These are phyloP conservation scores for Menura novaehollandiae DNA, from an alignment of 2,113 vertebrate genomes.

Conservation along the genomic window DNA sequence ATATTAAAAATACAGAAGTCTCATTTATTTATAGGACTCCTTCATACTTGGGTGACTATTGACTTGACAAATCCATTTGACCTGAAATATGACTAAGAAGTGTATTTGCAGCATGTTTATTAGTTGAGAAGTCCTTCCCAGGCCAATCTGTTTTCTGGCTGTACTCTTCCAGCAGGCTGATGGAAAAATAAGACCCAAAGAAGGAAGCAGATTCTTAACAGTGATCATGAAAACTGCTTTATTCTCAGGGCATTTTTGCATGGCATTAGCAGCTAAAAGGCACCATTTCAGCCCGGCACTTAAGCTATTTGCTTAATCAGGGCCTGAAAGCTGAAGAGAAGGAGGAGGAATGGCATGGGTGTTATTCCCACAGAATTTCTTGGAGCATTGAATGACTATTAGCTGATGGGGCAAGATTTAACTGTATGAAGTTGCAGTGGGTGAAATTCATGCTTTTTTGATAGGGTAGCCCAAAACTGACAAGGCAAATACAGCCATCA, in stretches of 20 bases:
- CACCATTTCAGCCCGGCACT: not conserved
- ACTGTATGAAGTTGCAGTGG: not conserved
- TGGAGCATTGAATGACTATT: not conserved
- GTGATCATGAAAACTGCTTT: not conserved
- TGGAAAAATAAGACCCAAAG: slow-evolving; percentile 17
- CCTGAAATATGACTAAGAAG: slow-evolving; percentile 17
- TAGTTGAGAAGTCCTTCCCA: not conserved
- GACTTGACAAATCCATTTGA: slow-evolving; percentile 33
- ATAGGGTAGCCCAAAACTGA: not conserved
- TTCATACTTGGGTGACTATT: not conserved
- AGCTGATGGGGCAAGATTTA: not conserved
- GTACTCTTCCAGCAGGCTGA: not conserved
- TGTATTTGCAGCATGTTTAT: not conserved
- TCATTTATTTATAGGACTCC: slow-evolving; percentile 35
- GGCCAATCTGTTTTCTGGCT: slow-evolving; percentile 13
- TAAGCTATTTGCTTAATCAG: slow-evolving; percentile 32
- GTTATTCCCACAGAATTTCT: slow-evolving; percentile 1
- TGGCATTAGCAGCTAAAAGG: slow-evolving; percentile 41
- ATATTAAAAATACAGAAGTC: not conserved
- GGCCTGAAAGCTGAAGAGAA: not conserved
- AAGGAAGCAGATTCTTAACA: slow-evolving; percentile 13
- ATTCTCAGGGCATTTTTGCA: not conserved
- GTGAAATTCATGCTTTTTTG: not conserved
- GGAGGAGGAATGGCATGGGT: not conserved
- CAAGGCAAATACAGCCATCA: not conserved